Conservation (phyloP, 2,113 vertebrate species). For the Daboia siamensis region DNA sequence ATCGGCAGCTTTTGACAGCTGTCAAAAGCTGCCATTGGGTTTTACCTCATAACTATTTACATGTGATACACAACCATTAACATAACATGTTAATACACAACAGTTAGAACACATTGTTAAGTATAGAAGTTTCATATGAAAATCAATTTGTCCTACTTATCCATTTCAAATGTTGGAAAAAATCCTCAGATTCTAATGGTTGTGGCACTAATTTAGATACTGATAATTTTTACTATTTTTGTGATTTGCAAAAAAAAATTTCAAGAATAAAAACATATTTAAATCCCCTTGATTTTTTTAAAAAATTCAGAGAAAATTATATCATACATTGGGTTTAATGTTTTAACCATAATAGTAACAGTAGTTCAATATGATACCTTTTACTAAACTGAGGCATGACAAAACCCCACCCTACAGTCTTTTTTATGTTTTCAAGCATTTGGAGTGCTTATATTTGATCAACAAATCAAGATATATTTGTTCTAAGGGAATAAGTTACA, state of each 20-base stretch:
- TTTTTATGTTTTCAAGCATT: background rate
- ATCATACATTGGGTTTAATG: background rate
- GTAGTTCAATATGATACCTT: background rate
- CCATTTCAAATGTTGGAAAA: background rate
- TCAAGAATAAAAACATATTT: background rate
- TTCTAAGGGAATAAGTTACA: background rate
- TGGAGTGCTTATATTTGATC: background rate
- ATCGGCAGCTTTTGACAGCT: too few relatives aligned
- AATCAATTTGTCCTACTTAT: background rate
- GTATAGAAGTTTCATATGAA: background rate
- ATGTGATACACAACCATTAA: too few relatives aligned
- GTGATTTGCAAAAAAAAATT: background rate
- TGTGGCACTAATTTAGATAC: background rate
- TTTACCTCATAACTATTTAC: too few relatives aligned
- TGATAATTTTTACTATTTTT: background rate
- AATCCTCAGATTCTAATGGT: background rate
- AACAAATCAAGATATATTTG: constrained; percentile 27
- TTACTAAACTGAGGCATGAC: background rate
- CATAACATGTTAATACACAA: too few relatives aligned
- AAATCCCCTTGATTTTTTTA: background rate
- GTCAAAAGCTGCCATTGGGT: too few relatives aligned
- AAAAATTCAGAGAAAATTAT: background rate
- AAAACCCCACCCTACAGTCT: background rate
- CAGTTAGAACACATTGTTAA: background rate
- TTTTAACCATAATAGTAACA: constrained; percentile 10